Conservation (phyloP, 1,140 invertebrate species). For the Listronotus oregonensis region DNA sequence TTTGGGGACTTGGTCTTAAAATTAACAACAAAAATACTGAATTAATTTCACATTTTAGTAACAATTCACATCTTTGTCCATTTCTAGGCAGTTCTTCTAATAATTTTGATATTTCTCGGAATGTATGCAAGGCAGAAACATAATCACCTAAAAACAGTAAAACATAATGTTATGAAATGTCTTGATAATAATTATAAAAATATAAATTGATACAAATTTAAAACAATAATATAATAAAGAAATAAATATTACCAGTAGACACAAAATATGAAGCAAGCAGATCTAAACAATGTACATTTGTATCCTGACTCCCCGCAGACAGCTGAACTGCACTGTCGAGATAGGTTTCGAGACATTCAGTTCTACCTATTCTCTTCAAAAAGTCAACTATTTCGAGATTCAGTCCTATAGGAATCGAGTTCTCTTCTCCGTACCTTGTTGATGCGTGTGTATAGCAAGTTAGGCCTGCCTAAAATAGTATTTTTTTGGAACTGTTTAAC, state of each 20-base stretch:
- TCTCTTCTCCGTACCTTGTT: conserved; percentile 60
- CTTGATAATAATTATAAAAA: too few relatives aligned
- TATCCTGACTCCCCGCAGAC: conserved; percentile 35
- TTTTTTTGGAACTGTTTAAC: too few relatives aligned
- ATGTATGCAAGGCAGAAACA: conserved; percentile 65
- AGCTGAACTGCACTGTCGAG: conserved; percentile 44
- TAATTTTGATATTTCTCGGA: conserved; percentile 67
- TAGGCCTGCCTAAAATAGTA: conserved; percentile 65
- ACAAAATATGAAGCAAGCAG: conserved; percentile 47
- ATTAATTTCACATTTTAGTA: conserved; percentile 70
- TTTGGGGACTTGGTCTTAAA: conserved; percentile 73
- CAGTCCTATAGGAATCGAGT: conserved; percentile 65
- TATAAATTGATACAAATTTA: conserved; percentile 45
- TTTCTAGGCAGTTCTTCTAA: conserved; percentile 55
- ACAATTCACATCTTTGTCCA: conserved; percentile 44
- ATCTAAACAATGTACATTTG: conserved; percentile 47
- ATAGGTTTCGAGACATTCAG: conserved; percentile 54
- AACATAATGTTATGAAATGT: too few relatives aligned
- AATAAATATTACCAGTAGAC: conserved; percentile 37
- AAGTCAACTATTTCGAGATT: conserved; percentile 71
- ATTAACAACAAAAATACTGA: conserved; percentile 73
- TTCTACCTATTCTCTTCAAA: conserved; percentile 57
- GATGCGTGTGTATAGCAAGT: conserved; percentile 73
- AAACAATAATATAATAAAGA: too few relatives aligned
- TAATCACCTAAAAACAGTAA: conserved; percentile 63